Evolutionary conservation across 2,797 vertebrate genomes (phyloP).

Genomic region (Nothura maculosa): DNA sequence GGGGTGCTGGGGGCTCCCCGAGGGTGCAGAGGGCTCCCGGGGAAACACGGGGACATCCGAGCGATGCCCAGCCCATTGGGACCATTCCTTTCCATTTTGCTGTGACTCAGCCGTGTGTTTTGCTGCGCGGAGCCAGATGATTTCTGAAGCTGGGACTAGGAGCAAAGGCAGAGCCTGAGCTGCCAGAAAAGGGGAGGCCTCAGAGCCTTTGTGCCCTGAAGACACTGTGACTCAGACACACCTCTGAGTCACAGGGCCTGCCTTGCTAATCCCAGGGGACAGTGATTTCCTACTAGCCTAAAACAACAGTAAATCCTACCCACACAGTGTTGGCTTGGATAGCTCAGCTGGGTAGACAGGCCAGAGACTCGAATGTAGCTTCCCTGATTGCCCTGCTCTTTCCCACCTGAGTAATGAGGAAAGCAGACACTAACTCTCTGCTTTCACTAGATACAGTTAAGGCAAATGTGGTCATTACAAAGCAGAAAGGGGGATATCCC

Average conservation of each 20-base stretch:
- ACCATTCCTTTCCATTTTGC: background rate
- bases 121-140: background rate
- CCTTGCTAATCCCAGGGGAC: background rate
- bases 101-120: background rate
- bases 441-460: background rate
- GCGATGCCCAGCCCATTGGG: rapidly evolving
- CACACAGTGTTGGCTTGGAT: rapidly evolving
- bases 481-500: background rate
- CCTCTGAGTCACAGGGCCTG: background rate
- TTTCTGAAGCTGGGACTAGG: background rate
- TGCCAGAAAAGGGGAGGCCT: background rate
- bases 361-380: background rate
- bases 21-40: background rate
- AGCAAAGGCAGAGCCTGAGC: background rate
- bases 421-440: background rate
- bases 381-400: background rate
- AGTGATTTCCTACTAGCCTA: background rate
- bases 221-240: background rate
- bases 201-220: background rate
- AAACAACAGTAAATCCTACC: background rate
- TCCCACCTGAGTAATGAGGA: background rate
- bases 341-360: background rate
- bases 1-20: background rate
- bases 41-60: background rate
- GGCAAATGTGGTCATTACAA: background rate